Base-by-base conservation (phyloP, 2,113 vertebrate species). In the Crotalus tigris region DNA sequence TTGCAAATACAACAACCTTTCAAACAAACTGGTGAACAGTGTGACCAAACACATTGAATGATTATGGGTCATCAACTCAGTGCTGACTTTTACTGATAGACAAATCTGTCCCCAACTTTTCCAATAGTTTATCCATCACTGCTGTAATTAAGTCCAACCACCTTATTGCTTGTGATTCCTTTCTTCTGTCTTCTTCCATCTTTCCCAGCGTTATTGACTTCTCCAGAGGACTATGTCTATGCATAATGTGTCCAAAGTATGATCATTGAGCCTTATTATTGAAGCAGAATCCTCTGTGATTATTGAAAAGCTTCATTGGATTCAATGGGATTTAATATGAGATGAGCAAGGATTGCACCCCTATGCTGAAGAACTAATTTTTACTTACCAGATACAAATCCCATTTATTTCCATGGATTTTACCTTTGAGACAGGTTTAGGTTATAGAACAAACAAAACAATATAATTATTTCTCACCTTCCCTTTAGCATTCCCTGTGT, bases 401-500 rank as follows among this genome's bases (percentile, higher is more conserved):
- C n/a, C n/a, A 54, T 24, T 53, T 23, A 26, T 6, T 0, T 29
- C 24, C 3, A n/a, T 85, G 21, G 21, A 6, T 26, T 69, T 55
- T 44, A 91, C 19, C 12, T 81, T 21, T 26, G 33, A 85, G 29
- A 12, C 23, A 88, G 13, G 23, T 55, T 44, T 75, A 23, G 33
- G 6, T 9, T 33, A 29, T 11, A 58, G 10, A 33, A 57, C 3
- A 39, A 64, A 0, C 7, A 44, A 0, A 0, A 19, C 19, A 85
- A n/a, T 91, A 46, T 0, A 51, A 17, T 46, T 33, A 44, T 21
- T 11, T n/a, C 98, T 98, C 92, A 99, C 99, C 98, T 99, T 99
- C 88, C 99, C 99, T 96, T 99, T 99, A 95, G 99, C 99, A 3
- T 99, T 99, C 57, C 99, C 99, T 0, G 99, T 99, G 96, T 99